These are phyloP conservation scores for Chymomyza fuscimana DNA, from an alignment of 2,888 invertebrate genomes.

Conservation along the genomic window DNA sequence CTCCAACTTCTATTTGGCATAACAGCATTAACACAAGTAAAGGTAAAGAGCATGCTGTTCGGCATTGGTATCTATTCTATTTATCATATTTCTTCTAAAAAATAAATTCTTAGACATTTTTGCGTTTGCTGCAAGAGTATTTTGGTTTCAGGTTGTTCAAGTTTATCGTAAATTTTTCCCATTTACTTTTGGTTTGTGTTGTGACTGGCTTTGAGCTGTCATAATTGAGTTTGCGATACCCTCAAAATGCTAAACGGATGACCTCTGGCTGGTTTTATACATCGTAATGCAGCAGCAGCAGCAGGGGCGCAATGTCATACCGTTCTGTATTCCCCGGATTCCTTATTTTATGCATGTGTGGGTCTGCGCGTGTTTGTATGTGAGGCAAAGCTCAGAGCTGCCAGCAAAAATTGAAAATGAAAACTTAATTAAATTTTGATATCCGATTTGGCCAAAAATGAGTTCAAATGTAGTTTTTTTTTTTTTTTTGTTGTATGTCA, in stretches of 20 bases:
- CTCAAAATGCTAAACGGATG: constrained; percentile 30
- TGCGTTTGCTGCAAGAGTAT: not conserved
- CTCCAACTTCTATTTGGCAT: no score
- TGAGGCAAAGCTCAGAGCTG: not conserved
- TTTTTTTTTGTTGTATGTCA: not conserved
- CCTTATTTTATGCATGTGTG: not conserved
- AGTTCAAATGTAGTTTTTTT: constrained; percentile 50
- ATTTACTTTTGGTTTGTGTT: constrained; percentile 27
- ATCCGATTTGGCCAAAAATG: constrained; percentile 55
- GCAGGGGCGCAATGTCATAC: not conserved
- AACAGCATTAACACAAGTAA: no score
- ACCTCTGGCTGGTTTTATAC: not conserved
- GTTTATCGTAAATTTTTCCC: constrained; percentile 3
- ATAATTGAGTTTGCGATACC: constrained; percentile 65
- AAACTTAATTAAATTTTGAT: constrained; percentile 74
- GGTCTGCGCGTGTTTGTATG: not conserved
- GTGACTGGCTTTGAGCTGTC: constrained; percentile 54
- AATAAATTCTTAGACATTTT: not conserved
- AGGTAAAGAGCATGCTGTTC: no score
- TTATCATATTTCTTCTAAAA: no score
- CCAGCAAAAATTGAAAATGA: constrained; percentile 64
- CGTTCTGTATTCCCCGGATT: not conserved
- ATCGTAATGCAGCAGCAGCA: not conserved
- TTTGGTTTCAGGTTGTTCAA: not conserved
- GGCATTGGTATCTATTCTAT: no score